Evolutionary conservation across 2,797 vertebrate genomes (phyloP).

Genomic region (Rhinophrynus dorsalis): DNA sequence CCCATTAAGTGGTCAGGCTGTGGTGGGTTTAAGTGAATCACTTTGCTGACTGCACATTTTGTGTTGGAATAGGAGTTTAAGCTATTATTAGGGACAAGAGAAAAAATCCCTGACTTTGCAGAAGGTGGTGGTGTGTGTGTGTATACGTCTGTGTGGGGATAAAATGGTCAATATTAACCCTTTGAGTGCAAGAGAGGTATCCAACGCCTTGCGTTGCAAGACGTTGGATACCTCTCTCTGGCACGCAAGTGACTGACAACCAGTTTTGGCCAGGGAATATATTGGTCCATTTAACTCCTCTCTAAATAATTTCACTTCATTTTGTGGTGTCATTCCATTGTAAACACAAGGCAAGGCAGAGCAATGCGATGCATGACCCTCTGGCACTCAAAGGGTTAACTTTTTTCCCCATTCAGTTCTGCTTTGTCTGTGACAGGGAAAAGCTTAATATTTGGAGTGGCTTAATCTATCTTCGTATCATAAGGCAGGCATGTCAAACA

Average conservation of each 20-base stretch:
- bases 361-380: too few relatives aligned
- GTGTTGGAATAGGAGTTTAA: constrained; percentile 20
- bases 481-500: too few relatives aligned
- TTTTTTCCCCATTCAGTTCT: too few relatives aligned
- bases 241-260: not conserved
- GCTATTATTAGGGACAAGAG: constrained; percentile 8
- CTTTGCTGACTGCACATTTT: constrained; percentile 21
- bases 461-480: too few relatives aligned
- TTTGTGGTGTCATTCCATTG: not conserved
- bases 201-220: too few relatives aligned
- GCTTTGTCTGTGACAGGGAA: too few relatives aligned
- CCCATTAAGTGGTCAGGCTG: constrained; percentile 6
- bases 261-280: not conserved
- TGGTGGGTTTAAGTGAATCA: constrained; percentile 14
- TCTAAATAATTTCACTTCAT: constrained; percentile 4
- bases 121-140: not conserved
- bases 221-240: too few relatives aligned
- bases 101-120: constrained; percentile 27
- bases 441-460: too few relatives aligned
- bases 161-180: not conserved
- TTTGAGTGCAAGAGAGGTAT: too few relatives aligned
- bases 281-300: not conserved
- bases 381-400: too few relatives aligned
- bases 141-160: too few relatives aligned
- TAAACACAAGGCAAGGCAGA: not conserved